Percentiles rank a stretch among this genome's conserved stretches.
phyloP scores from a whole-genome alignment of 2,113 vertebrate genomes.

The Bolborhynchus lineola region DNA sequence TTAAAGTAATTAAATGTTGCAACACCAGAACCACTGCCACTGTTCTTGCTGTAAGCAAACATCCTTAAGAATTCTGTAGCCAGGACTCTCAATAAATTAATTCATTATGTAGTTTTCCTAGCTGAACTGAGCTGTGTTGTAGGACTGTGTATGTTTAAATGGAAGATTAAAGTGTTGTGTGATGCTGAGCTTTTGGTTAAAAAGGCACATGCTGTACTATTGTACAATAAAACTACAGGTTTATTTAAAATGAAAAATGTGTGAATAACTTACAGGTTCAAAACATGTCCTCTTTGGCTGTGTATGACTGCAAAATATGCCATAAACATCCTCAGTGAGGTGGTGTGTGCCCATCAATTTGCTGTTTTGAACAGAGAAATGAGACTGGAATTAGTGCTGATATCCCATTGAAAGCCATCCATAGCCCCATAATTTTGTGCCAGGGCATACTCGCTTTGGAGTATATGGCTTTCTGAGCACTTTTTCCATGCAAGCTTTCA shows the following conservation, averaged over 20 bases:
- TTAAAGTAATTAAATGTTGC: not conserved
- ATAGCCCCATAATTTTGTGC: not conserved
- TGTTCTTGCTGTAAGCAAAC: not conserved
- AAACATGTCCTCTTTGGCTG: not conserved
- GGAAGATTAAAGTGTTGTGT: conserved; percentile 31
- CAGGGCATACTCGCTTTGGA: not conserved
- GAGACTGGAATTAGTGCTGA: not conserved
- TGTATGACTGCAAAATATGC: not conserved
- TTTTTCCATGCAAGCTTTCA: not conserved
- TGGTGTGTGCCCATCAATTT: rapidly evolving
- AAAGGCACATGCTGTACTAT: conserved; percentile 39
- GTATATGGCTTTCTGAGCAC: not conserved
- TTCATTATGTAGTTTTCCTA: not conserved
- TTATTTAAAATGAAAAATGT: conserved; percentile 32
- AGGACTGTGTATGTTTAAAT: conserved; percentile 32
- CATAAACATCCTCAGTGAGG: not conserved
- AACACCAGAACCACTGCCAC: conserved; percentile 11
- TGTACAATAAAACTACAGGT: conserved; percentile 49
- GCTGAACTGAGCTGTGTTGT: conserved; percentile 10
- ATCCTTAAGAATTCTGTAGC: not conserved
- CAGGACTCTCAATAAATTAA: not conserved
- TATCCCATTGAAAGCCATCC: not conserved
- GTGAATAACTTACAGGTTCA: conserved; percentile 30
- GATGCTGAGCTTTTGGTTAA: conserved; percentile 42
- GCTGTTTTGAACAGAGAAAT: not conserved